phyloP scores from a whole-genome alignment of 1,140 invertebrate species.

The Samia ricini region DNA sequence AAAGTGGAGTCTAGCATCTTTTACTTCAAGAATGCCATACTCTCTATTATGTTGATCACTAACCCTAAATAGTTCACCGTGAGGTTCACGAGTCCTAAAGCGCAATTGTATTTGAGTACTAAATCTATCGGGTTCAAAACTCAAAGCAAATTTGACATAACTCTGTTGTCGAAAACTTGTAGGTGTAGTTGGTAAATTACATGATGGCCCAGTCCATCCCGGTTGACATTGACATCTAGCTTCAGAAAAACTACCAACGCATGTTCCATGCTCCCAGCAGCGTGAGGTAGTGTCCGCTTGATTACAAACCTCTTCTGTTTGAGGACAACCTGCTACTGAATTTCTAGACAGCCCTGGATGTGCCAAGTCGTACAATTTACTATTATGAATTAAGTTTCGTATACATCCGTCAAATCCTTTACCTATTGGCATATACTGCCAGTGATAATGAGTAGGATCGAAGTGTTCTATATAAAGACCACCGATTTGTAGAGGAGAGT shows the following conservation, averaged over 20 bases:
- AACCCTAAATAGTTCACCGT: conserved; percentile 94
- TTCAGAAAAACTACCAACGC: conserved; percentile 93
- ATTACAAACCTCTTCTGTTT: conserved; percentile 92
- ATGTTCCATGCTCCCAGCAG: conserved; percentile 95
- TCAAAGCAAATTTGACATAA: conserved; percentile 96
- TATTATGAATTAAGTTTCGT: conserved; percentile 96
- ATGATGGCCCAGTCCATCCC: conserved; percentile 93
- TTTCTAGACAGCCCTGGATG: conserved; percentile 91
- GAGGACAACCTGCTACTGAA: conserved; percentile 91
- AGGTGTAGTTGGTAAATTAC: conserved; percentile 89
- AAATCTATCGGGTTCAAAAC: conserved; percentile 95
- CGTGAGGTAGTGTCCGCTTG: conserved; percentile 88
- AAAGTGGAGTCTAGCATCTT: conserved; percentile 93
- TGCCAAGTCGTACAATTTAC: conserved; percentile 95
- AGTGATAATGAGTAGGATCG: conserved; percentile 90
- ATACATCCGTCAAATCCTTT: conserved; percentile 97
- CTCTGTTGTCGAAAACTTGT: conserved; percentile 94
- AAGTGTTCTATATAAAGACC: conserved; percentile 92
- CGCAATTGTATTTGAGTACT: conserved; percentile 94
- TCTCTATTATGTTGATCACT: conserved; percentile 96
- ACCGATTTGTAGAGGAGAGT: conserved; percentile 95
- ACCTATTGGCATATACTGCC: conserved; percentile 91
- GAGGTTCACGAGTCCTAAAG: conserved; percentile 94
- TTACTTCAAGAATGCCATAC: conserved; percentile 96
- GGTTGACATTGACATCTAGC: conserved; percentile 95